A percentile compares a stretch with the other conserved stretches of the same genome.
These are phyloP conservation scores for Nothobranchius kuhntae DNA, from an alignment of 2,113 vertebrate species.

Conservation along the genomic window DNA sequence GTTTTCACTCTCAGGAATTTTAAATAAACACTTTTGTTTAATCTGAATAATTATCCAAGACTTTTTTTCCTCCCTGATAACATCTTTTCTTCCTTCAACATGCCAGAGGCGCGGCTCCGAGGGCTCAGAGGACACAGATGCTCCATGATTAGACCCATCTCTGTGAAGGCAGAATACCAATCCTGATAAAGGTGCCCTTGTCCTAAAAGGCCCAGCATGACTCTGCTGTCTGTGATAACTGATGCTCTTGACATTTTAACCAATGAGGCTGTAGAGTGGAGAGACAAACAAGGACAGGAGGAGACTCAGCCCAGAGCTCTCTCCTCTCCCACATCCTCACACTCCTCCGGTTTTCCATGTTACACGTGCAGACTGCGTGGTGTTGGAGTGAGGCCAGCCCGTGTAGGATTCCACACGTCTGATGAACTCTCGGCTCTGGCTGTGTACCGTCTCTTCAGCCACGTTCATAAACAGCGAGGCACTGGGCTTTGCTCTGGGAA, in stretches of 20 bases:
- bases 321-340: constrained; percentile 2
- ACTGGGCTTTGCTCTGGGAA: constrained; percentile 32
- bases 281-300: constrained; percentile 54
- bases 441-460: neutral
- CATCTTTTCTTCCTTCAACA: no score
- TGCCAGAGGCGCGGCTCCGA: neutral
- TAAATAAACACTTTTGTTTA: no score
- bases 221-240: constrained; percentile 38
- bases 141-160: constrained; percentile 28
- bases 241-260: constrained; percentile 65
- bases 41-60: no score
- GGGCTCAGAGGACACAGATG: constrained; percentile 7
- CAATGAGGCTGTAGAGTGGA: constrained; percentile 23
- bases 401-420: constrained; percentile 18
- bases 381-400: constrained; percentile 10
- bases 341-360: neutral
- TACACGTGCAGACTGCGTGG: neutral
- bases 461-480: constrained; percentile 27
- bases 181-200: constrained; percentile 61
- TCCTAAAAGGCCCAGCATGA: constrained; percentile 23
- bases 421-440: constrained; percentile 30
- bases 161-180: constrained; percentile 40
- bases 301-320: neutral
- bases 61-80: no score
- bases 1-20: no score